These are phyloP conservation scores for Nothobranchius kuhntae DNA, from an alignment of 2,113 vertebrate genomes.

Conservation along the genomic window DNA sequence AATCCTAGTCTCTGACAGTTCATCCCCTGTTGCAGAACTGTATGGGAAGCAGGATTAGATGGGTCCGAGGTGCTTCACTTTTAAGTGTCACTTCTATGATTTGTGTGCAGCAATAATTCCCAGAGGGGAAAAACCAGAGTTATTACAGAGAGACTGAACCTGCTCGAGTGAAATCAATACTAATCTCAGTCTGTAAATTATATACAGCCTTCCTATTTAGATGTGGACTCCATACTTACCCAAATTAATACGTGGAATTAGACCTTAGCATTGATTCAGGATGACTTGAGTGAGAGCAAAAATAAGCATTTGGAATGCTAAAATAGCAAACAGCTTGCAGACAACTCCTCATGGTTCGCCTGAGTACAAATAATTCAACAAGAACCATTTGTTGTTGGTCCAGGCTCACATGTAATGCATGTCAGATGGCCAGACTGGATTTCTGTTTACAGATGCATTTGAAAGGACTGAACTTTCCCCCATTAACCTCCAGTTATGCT, in stretches of 20 bases:
- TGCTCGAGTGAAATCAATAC: constrained; percentile 42
- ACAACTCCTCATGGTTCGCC: background rate
- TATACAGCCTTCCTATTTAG: background rate
- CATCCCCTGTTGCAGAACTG: constrained; percentile 40
- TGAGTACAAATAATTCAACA: background rate
- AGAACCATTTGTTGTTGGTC: constrained; percentile 2
- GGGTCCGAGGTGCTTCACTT: constrained; percentile 42
- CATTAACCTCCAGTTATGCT: constrained; percentile 8
- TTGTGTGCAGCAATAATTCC: constrained; percentile 50
- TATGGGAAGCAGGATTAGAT: constrained; percentile 67
- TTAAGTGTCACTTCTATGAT: constrained; percentile 36
- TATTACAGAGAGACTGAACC: constrained; percentile 27
- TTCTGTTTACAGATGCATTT: constrained; percentile 4
- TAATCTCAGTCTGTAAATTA: constrained; percentile 23
- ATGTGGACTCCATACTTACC: background rate
- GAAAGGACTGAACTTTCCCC: constrained; percentile 1
- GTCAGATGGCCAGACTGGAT: background rate
- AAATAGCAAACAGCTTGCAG: background rate
- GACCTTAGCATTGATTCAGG: constrained; percentile 3
- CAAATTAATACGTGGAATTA: background rate
- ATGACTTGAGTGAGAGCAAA: background rate
- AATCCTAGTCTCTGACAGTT: constrained; percentile 67
- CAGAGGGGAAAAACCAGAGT: constrained; percentile 20
- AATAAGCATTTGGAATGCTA: background rate
- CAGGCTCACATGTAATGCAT: background rate